Base-by-base conservation (phyloP, 2,888 invertebrate species). In the Luperina nickerlii region DNA sequence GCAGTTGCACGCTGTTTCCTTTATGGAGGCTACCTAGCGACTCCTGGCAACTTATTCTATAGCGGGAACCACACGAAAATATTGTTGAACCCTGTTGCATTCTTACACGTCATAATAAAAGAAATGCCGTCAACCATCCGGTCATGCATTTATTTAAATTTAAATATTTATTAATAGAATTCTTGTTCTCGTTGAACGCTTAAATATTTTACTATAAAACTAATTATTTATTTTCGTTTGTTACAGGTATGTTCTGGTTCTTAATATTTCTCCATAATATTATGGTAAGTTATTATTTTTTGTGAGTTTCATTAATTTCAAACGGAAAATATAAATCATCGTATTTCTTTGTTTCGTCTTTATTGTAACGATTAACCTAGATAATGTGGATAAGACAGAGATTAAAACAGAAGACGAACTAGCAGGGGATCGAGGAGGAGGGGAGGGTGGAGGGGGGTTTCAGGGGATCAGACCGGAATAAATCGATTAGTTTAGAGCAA, bases 161-260 rank as follows among this genome's bases (percentile, higher is more conserved):
- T 65, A n/a, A 81, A 78, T 71, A 68, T 73, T 48, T 62, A 81
- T 70, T 68, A 71, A 74, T 51, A 24, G 15, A 24, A 20, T 72
- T 63, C 84, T 72, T 72, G 74, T 78, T 51, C 32, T 71, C 32
- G 27, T 71, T 57, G n/a, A 13, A 67, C 57, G 9, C 11, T 68
- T 18, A 51, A 76, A 76, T 73, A 69, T 76, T 76, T 78, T 51
- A 62, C 20, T 77, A 48, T 63, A 67, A 83, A 84, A 79, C 73
- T 85, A 85, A 88, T 81, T 57, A 63, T 69, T 74, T 45, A 0
- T 74, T n/a, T 85, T 82, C 74, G 68, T 86, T 86, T 90, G 85
- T 91, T 92, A 54, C 92, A 91, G 91, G 92, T 92, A 92, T 51
- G 88, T 69, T 57, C 45, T 82, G 75, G 57, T 51, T 60, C 13